A percentile compares a stretch with the other conserved stretches of the same genome.
Conservation (phyloP, 2,797 vertebrate genomes). For the Perodicticus potto region DNA sequence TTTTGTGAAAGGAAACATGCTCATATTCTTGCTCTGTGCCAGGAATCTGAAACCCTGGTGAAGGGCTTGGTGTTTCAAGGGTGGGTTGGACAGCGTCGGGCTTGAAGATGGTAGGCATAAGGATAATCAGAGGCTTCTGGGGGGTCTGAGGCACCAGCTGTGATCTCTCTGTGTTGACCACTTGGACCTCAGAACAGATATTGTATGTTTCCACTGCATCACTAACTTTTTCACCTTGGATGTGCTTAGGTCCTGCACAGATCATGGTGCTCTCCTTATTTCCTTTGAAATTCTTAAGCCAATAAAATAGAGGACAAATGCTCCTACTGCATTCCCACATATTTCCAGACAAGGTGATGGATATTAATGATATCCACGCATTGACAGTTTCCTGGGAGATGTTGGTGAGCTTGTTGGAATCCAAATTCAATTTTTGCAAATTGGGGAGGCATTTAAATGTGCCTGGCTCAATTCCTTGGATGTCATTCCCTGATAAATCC, state of each 20-base stretch:
- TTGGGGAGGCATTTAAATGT: constrained; percentile 97
- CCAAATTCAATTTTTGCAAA: constrained; percentile 97
- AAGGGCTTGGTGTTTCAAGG: constrained; percentile 86
- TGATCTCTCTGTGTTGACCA: constrained; percentile 90
- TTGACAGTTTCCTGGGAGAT: constrained; percentile 95
- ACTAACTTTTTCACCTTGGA: constrained; percentile 96
- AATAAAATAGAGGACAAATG: constrained; percentile 95
- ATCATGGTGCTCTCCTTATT: constrained; percentile 97
- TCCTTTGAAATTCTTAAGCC: constrained; percentile 97
- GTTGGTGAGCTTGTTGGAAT: constrained; percentile 98
- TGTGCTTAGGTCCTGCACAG: constrained; percentile 95
- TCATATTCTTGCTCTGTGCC: constrained; percentile 93
- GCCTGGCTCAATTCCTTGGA: constrained; percentile 93
- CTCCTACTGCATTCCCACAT: constrained; percentile 97
- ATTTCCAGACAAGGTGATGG: constrained; percentile 97
- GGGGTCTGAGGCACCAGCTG: constrained; percentile 88
- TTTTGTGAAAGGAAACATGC: constrained; percentile 98
- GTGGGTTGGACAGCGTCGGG: constrained; percentile 88
- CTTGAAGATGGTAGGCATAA: constrained; percentile 90
- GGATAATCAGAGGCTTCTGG: constrained; percentile 88
- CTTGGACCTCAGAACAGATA: constrained; percentile 93
- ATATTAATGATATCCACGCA: constrained; percentile 96
- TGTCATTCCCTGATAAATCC: constrained; percentile 97
- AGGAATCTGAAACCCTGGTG: constrained; percentile 89
- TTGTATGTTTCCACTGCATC: constrained; percentile 95